These are phyloP conservation scores for Psittacula echo DNA, from an alignment of 2,797 vertebrate genomes.

Conservation along the genomic window DNA sequence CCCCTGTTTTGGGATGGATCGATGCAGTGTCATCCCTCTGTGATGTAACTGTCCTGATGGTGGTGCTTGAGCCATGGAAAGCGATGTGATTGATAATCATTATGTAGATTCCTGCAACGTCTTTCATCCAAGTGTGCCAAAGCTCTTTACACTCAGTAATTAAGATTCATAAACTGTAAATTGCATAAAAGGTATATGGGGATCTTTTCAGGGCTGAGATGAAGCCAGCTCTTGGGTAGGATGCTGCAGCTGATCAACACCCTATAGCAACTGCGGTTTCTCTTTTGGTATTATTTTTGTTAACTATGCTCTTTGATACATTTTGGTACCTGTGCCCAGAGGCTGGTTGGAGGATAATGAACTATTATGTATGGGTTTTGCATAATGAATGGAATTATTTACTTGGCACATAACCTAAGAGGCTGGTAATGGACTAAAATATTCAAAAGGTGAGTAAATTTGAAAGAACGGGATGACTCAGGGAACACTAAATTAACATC, in stretches of 20 bases:
- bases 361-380: not conserved
- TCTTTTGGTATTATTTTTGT: not conserved
- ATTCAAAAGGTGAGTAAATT: not conserved
- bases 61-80: not conserved
- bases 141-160: conserved; percentile 1
- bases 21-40: not conserved
- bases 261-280: not conserved
- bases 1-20: fast-evolving
- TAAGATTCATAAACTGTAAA: conserved; percentile 24
- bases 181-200: not conserved
- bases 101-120: not conserved
- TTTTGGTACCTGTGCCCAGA: not conserved
- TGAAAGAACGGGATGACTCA: not conserved
- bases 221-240: not conserved
- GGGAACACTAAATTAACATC: not conserved
- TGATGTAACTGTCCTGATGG: not conserved
- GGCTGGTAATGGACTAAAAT: not conserved
- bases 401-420: not conserved
- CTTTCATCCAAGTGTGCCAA: not conserved
- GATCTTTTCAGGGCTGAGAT: not conserved
- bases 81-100: not conserved
- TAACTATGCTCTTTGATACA: not conserved
- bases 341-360: conserved; percentile 20
- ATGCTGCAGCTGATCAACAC: not conserved
- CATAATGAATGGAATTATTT: conserved; percentile 30